Evolutionary conservation across 2,113 vertebrate species (phyloP).

Genomic region (Chloebia gouldiae): DNA sequence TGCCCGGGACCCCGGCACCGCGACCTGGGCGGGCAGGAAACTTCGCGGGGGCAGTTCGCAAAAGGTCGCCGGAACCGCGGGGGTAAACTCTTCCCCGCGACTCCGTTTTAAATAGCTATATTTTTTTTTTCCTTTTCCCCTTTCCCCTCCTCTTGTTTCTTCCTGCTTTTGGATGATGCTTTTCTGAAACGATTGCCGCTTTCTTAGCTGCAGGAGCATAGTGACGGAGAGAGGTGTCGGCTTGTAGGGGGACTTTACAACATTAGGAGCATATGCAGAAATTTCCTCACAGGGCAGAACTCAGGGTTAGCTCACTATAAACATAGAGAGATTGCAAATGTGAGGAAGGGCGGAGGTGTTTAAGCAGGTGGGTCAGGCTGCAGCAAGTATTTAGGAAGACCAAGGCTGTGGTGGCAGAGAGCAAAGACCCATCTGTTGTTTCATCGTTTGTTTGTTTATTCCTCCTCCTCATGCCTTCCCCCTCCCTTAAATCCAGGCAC

Average conservation of each 20-base stretch:
- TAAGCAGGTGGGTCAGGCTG: background rate
- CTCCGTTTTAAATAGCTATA: background rate
- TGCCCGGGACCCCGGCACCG: background rate
- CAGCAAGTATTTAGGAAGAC: conserved; percentile 25
- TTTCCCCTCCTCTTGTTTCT: too few relatives aligned
- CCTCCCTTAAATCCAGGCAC: conserved; percentile 11
- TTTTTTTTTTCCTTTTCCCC: too few relatives aligned
- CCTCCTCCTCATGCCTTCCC: background rate
- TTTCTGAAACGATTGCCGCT: background rate
- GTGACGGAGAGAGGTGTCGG: background rate
- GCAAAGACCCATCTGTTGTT: conserved; percentile 7
- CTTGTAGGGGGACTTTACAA: background rate
- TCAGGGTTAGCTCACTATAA: background rate
- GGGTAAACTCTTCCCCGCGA: background rate
- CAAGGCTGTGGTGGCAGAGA: conserved; percentile 16
- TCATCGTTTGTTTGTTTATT: conserved; percentile 48
- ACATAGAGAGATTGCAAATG: background rate
- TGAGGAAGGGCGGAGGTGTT: background rate
- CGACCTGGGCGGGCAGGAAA: background rate
- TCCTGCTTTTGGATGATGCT: background rate
- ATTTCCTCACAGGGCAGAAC: background rate
- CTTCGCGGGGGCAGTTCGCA: background rate
- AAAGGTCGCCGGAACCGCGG: background rate
- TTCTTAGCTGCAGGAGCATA: conserved; percentile 2
- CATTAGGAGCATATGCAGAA: background rate